These are phyloP conservation scores for Mactromeris polynyma DNA, from an alignment of 2,888 invertebrate genomes.

Conservation along the genomic window DNA sequence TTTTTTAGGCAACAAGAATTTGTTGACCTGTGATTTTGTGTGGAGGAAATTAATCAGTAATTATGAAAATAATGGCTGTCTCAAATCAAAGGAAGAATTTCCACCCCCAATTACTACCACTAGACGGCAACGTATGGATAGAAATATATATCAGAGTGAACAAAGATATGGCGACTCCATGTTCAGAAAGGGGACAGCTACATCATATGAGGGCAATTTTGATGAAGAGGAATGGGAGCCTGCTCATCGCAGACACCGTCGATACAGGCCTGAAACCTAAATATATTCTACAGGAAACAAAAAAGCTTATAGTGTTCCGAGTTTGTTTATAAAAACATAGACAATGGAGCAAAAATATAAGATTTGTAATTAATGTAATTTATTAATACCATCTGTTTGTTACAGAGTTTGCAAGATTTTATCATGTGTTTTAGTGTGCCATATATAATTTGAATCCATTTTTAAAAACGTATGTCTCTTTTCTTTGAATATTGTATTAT, in stretches of 20 bases:
- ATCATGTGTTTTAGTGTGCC: background rate
- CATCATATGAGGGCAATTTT: slow-evolving; percentile 25
- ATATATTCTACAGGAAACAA: background rate
- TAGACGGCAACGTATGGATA: slow-evolving; percentile 23
- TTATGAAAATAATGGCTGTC: slow-evolving; percentile 54
- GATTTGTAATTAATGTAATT: too few relatives aligned
- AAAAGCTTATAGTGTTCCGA: background rate
- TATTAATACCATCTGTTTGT: too few relatives aligned
- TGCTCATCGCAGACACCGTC: background rate
- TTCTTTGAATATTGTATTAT: too few relatives aligned
- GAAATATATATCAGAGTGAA: background rate
- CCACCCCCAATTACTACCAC: slow-evolving; percentile 24
- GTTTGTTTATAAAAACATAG: background rate
- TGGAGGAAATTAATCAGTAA: slow-evolving; percentile 67
- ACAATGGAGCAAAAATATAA: background rate
- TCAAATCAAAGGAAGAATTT: slow-evolving; percentile 52
- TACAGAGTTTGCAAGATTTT: too few relatives aligned
- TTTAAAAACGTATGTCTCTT: background rate
- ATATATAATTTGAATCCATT: background rate
- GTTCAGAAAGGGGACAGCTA: slow-evolving; percentile 23
- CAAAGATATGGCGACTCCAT: slow-evolving; percentile 24
- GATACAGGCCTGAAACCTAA: background rate
- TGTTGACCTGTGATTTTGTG: slow-evolving; percentile 63
- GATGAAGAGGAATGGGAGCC: slow-evolving; percentile 9
- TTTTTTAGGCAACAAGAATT: slow-evolving; percentile 68